Percentiles rank a stretch among this genome's conserved stretches.
Conservation (phyloP, 2,113 vertebrate genomes). For the Python bivittatus region DNA sequence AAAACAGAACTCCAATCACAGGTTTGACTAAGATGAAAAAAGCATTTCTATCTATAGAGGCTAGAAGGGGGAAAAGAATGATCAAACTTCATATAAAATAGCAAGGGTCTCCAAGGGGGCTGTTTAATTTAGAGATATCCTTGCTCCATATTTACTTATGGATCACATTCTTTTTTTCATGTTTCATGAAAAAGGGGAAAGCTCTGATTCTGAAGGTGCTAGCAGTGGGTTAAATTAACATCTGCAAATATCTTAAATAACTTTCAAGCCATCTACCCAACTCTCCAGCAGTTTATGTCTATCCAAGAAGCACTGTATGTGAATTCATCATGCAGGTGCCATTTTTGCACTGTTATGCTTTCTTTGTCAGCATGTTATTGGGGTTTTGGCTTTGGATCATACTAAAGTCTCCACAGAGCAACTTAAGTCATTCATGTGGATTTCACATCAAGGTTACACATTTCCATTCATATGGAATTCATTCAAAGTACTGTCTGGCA, state of each 20-base stretch:
- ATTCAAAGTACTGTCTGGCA: constrained; percentile 56
- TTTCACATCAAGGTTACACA: constrained; percentile 24
- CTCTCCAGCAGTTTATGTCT: background rate
- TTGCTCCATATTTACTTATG: background rate
- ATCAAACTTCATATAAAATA: background rate
- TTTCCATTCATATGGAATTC: constrained; percentile 35
- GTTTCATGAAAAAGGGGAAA: constrained; percentile 28
- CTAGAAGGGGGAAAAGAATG: background rate
- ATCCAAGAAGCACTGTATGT: constrained; percentile 32
- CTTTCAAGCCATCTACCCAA: background rate
- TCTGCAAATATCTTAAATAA: background rate
- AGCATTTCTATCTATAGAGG: background rate
- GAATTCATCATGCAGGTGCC: constrained; percentile 27
- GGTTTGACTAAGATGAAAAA: background rate
- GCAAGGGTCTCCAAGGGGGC: background rate
- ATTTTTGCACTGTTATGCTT: constrained; percentile 15
- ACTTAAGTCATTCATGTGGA: constrained; percentile 32
- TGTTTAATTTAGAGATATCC: background rate
- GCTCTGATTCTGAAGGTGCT: background rate
- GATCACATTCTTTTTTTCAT: background rate
- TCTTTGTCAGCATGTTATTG: constrained; percentile 22
- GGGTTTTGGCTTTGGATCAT: constrained; percentile 22
- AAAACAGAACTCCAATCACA: background rate
- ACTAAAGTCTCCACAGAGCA: constrained; percentile 16
- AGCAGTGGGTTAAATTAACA: constrained; percentile 5